phyloP scores from a whole-genome alignment of 1,140 invertebrate species.

The Diorhabda carinulata region DNA sequence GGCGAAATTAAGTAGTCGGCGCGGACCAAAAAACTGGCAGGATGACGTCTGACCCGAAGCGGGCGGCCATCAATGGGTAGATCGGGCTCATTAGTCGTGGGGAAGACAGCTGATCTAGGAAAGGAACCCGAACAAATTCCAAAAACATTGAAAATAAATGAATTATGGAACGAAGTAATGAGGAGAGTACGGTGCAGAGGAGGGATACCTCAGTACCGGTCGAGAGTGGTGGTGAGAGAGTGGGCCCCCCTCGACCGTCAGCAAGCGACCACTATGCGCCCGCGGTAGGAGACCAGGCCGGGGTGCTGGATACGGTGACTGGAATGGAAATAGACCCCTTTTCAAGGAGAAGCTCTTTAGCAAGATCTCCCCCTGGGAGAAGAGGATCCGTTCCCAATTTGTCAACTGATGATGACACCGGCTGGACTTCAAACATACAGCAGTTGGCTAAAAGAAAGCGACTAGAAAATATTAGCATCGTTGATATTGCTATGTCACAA shows the following conservation, averaged over 20 bases:
- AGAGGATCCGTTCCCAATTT: too few relatives aligned
- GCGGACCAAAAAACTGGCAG: background rate
- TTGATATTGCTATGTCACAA: too few relatives aligned
- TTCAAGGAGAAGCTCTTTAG: too few relatives aligned
- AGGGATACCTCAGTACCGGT: constrained; percentile 25
- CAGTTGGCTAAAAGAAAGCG: too few relatives aligned
- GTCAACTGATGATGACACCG: too few relatives aligned
- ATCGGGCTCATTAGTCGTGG: background rate
- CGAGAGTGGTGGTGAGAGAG: constrained; percentile 11
- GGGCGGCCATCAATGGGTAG: too few relatives aligned
- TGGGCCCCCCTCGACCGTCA: constrained; percentile 4
- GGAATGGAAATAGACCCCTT: too few relatives aligned
- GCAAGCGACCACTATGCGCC: constrained; percentile 13
- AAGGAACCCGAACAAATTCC: background rate
- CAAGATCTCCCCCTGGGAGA: too few relatives aligned
- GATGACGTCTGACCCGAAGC: background rate
- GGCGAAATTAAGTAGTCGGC: background rate
- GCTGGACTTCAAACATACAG: too few relatives aligned
- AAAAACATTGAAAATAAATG: background rate
- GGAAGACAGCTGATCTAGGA: background rate
- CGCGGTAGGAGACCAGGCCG: background rate
- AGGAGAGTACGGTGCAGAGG: constrained; percentile 22
- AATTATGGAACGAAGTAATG: background rate
- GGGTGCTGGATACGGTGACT: too few relatives aligned
- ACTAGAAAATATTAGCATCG: too few relatives aligned